These are phyloP conservation scores for Trichonephila clavata DNA, from an alignment of 1,140 invertebrate species.

Conservation along the genomic window DNA sequence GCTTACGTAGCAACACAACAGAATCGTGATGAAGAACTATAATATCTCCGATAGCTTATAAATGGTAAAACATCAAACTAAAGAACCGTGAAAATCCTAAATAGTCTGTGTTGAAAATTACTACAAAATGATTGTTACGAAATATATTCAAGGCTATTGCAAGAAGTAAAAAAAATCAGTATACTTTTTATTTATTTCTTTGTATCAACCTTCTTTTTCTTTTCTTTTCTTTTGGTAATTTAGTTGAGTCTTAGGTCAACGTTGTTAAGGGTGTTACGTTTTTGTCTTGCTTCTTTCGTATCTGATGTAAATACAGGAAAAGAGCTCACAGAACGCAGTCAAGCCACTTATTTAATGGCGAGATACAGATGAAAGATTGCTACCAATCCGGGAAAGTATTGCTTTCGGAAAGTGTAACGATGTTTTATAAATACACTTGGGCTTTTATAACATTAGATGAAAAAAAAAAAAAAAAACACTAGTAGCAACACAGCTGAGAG, in stretches of 20 bases:
- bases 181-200: background rate
- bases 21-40: background rate
- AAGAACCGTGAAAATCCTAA: conserved; percentile 1
- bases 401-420: background rate
- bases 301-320: background rate
- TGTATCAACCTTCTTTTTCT: background rate
- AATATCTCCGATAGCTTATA: background rate
- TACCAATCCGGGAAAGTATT: background rate
- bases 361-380: background rate
- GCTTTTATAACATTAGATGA: too few species aligned
- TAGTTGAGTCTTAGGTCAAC: conserved; percentile 8
- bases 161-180: background rate
- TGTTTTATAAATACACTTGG: background rate
- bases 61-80: background rate
- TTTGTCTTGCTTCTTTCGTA: background rate
- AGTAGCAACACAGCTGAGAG: too few species aligned
- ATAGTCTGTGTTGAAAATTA: background rate
- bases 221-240: conserved; percentile 17
- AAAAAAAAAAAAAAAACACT: too few species aligned
- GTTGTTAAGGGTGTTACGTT: conserved; percentile 12
- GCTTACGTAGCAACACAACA: background rate
- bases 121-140: conserved; percentile 7
- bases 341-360: background rate
- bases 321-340: background rate
- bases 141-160: background rate